Evolutionary conservation across 2,888 invertebrate genomes (phyloP).

Genomic region (Ernsta delagoae): DNA sequence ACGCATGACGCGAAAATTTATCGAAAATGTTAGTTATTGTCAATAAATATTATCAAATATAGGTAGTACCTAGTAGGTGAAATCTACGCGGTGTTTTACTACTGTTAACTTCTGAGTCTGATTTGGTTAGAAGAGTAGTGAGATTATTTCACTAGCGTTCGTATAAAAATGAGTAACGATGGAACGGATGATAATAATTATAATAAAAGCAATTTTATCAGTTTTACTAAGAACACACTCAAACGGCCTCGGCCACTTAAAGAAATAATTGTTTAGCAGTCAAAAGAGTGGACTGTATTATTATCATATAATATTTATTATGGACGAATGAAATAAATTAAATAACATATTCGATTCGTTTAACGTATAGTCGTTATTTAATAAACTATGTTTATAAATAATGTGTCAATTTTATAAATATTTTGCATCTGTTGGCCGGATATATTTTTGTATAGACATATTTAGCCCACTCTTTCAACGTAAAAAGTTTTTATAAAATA

Average conservation of each 20-base stretch:
- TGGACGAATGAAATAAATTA: conserved; percentile 67
- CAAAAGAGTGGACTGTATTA: conserved; percentile 63
- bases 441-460: conserved; percentile 55
- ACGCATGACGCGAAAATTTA: neutral
- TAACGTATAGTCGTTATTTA: conserved; percentile 47
- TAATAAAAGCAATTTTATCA: conserved; percentile 56
- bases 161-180: conserved; percentile 41
- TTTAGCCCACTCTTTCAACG: conserved; percentile 68
- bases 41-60: neutral
- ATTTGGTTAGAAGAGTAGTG: neutral
- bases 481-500: conserved; percentile 62
- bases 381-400: conserved; percentile 59
- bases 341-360: conserved; percentile 49
- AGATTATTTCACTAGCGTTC: neutral
- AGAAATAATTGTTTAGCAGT: conserved; percentile 46
- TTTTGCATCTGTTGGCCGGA: conserved; percentile 68
- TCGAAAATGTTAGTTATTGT: neutral
- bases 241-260: conserved; percentile 42
- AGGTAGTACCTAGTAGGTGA: no score
- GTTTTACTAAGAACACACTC: conserved; percentile 57
- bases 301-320: conserved; percentile 39
- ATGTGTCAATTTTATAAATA: conserved; percentile 46
- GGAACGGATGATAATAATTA: conserved; percentile 65
- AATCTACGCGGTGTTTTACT: no score
- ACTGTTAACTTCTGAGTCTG: neutral